Base-by-base conservation (phyloP, 2,113 vertebrate genomes). In the Trematocara marginatum region DNA sequence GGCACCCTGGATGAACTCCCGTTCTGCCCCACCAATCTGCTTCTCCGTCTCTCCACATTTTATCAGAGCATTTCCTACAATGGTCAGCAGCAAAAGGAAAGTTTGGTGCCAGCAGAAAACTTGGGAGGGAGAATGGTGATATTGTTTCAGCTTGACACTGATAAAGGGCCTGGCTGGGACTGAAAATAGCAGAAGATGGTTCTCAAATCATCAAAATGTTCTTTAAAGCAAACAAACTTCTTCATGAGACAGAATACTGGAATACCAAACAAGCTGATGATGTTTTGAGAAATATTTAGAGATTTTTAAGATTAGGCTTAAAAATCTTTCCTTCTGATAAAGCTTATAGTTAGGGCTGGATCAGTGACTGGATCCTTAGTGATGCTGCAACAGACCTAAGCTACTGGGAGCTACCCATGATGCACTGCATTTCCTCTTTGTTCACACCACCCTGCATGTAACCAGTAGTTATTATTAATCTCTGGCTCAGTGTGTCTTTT, bases 41-140 rank as follows among this genome's bases (percentile, higher is more conserved):
- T 98, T 99, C 94, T 99, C 96, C 1, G 98, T 98, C 96, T 99
- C 99, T 52, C 99, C 98, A 83, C 98, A 99, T 95, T 99, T 99
- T 92, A 97, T 97, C 91, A 99, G 96, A 81, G 99, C 98, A 61
- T 98, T 99, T 96, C 99, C 99, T 99, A 94, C 12, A 94, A 93
- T 6, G 85, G 38, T 86, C 49, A 88, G 35, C 78, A 49, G 71
- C 59, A 91, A 87, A 78, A 83, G 29, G 87, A 10, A 35, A 29
- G 20, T 42, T 90, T 18, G 89, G 5, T 54, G 8, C 6, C 31
- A 59, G 29, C 6, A 47, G 20, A 79, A 84, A 42, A 59, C 2
- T 2, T 18, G n/a, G 66, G 23, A 61, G 51, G 42, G 42, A 59
- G 42, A 51, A 34, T 23, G 13, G 0, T 51, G 45, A 49, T 8